These are phyloP conservation scores for Littorina saxatilis DNA, from an alignment of 1,140 invertebrate genomes.

Conservation along the genomic window DNA sequence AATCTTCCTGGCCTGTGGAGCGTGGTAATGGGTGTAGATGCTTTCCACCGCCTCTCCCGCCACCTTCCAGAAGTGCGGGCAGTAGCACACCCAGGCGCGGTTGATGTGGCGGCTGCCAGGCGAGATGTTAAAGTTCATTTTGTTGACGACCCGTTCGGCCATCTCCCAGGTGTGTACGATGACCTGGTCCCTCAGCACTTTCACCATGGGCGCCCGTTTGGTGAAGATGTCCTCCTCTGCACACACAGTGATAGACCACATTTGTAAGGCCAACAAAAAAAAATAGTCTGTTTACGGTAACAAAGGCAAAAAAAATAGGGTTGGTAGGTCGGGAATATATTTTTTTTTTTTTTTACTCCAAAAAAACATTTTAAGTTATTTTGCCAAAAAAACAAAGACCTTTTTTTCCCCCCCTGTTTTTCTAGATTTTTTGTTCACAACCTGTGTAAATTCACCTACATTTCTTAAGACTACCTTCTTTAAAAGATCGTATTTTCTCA, in stretches of 20 bases:
- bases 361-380: too few species aligned
- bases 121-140: not conserved
- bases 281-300: too few species aligned
- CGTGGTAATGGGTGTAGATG: conserved; percentile 19
- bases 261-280: not conserved
- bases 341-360: too few species aligned
- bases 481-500: too few species aligned
- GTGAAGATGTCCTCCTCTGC: not conserved
- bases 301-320: too few species aligned
- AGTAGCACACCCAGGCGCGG: conserved; percentile 30
- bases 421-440: too few species aligned
- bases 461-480: too few species aligned
- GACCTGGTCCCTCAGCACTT: conserved; percentile 26
- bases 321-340: too few species aligned
- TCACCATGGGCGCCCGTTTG: conserved; percentile 2
- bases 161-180: conserved; percentile 27
- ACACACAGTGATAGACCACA: not conserved
- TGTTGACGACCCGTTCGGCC: conserved; percentile 13
- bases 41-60: conserved; percentile 10
- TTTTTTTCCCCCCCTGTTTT: too few species aligned
- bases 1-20: not conserved
- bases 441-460: too few species aligned
- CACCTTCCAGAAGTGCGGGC: conserved; percentile 15
- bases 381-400: too few species aligned
- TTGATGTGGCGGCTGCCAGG: conserved; percentile 23